phyloP scores from a whole-genome alignment of 92 coral and sea anemone species.

The Zoanthus sociatus region DNA sequence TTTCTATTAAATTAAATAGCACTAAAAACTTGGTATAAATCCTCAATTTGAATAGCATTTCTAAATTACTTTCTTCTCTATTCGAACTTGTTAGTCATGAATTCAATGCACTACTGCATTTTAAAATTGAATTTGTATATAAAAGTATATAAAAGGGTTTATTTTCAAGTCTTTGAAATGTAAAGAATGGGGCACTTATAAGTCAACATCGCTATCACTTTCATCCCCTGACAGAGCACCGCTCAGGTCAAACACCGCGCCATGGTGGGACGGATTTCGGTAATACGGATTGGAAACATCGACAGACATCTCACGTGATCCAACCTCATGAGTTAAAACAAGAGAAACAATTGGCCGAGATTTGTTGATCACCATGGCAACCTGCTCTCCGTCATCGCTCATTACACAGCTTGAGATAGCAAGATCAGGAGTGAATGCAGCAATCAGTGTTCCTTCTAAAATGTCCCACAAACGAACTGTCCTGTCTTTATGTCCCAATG shows the following conservation, averaged over 20 bases:
- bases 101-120: too few species aligned
- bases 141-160: too few species aligned
- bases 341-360: slow-evolving; percentile 96
- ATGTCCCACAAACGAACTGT: slow-evolving; percentile 94
- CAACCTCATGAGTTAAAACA: slow-evolving; percentile 83
- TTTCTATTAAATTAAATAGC: too few species aligned
- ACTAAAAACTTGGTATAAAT: too few species aligned
- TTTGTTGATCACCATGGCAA: slow-evolving; percentile 96
- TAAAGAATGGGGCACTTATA: not conserved
- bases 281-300: slow-evolving; percentile 92
- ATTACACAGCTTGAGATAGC: slow-evolving; percentile 96
- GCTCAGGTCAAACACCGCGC: slow-evolving; percentile 95
- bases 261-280: slow-evolving; percentile 94
- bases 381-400: slow-evolving; percentile 96
- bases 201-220: slow-evolving; percentile 69
- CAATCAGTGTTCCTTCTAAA: slow-evolving; percentile 77
- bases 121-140: too few species aligned
- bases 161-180: too few species aligned
- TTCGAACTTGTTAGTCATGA: too few species aligned
- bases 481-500: slow-evolving; percentile 83
- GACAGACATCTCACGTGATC: slow-evolving; percentile 96
- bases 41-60: too few species aligned
- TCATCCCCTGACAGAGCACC: slow-evolving; percentile 87
- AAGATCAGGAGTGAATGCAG: slow-evolving; percentile 94
- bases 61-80: too few species aligned